These are phyloP conservation scores for Nomada ruficornis DNA, from an alignment of 2,888 invertebrate species.

Conservation along the genomic window DNA sequence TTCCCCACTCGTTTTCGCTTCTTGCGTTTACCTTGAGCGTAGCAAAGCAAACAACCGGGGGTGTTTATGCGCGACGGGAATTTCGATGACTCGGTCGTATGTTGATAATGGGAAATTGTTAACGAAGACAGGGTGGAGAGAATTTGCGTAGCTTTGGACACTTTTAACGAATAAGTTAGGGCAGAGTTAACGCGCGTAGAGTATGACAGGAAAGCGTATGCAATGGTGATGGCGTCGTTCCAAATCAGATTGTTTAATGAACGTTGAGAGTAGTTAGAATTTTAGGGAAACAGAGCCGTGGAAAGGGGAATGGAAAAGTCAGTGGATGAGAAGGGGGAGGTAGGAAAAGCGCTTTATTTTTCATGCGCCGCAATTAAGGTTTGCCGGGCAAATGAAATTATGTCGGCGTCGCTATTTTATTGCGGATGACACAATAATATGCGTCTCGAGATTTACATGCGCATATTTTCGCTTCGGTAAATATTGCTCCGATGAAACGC, in stretches of 20 bases:
- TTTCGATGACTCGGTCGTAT: background rate
- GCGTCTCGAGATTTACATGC: conserved; percentile 48
- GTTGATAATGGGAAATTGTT: background rate
- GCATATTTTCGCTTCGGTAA: conserved; percentile 57
- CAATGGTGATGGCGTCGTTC: conserved; percentile 23
- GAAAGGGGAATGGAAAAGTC: background rate
- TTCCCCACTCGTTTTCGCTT: background rate
- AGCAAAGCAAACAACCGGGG: background rate
- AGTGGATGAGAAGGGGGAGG: background rate
- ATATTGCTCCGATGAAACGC: conserved; percentile 58
- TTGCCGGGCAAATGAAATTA: conserved; percentile 58
- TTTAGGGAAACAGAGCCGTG: background rate
- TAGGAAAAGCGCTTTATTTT: conserved; percentile 40
- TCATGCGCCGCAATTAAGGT: conserved; percentile 60
- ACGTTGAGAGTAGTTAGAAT: conserved; percentile 32
- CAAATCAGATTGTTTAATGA: conserved; percentile 54
- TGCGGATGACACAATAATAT: conserved; percentile 54
- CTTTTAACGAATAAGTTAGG: conserved; percentile 27
- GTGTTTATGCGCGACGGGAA: background rate
- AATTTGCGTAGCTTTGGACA: background rate
- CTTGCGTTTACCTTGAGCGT: conserved; percentile 1
- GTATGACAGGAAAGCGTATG: conserved; percentile 25
- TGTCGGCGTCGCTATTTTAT: conserved; percentile 55
- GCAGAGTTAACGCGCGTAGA: background rate
- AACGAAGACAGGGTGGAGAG: background rate